These are phyloP conservation scores for Drosophila diplacantha DNA, from an alignment of 2,888 invertebrate species.

Conservation along the genomic window DNA sequence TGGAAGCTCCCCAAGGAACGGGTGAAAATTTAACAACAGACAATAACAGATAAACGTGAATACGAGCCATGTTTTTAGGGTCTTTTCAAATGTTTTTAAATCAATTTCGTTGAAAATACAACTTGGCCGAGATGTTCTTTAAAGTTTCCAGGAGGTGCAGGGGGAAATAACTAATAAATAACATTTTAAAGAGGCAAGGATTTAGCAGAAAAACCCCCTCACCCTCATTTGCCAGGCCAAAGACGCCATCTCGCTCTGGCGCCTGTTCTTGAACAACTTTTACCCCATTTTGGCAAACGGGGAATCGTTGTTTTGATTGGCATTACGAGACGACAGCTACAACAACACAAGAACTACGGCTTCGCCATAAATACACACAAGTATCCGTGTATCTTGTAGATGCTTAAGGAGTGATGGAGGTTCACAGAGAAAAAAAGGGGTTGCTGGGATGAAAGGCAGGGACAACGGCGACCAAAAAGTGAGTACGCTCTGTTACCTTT, in stretches of 20 bases:
- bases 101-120: neutral
- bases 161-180: neutral
- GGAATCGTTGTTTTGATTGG: conserved; percentile 39
- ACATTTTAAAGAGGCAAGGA: neutral
- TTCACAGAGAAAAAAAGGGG: conserved; percentile 11
- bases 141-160: neutral
- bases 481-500: conserved; percentile 49
- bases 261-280: neutral
- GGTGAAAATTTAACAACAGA: neutral
- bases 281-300: conserved; percentile 20
- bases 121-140: neutral
- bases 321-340: conserved; percentile 33
- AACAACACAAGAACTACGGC: conserved; percentile 9
- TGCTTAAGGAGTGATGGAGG: conserved; percentile 20
- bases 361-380: neutral
- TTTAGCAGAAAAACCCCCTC: neutral
- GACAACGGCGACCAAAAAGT: conserved; percentile 8
- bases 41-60: neutral
- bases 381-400: conserved; percentile 12
- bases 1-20: neutral
- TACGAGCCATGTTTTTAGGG: neutral
- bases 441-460: conserved; percentile 13
- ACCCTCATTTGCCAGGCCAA: too few species aligned
- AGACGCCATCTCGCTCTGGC: neutral
- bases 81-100: neutral